Base-by-base conservation (phyloP, 1,140 invertebrate species). In the Dendroctonus ponderosae region DNA sequence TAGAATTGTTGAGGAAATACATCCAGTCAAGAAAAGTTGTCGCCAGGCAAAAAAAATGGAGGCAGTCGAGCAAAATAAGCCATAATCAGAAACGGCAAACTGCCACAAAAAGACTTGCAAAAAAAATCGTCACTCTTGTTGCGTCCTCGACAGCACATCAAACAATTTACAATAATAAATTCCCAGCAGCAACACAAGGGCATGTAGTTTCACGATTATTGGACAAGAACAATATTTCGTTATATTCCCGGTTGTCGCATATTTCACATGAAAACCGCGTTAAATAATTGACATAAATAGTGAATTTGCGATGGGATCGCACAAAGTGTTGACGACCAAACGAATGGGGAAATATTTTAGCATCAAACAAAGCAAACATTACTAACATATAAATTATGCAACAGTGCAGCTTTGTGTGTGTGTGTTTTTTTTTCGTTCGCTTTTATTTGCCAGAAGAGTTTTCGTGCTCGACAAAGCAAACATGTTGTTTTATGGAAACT, bases 291-390 rank as follows among this genome's bases (percentile, higher is more conserved):
- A n/a, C 39, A 56, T 56, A 41, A 52, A 52, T 52, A 14, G n/a
- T 14, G 50, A n/a, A 52, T 52, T 52, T 52, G 50, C 15, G 37
- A 52, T 52, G 8, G 50, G 12, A 26, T 8, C n/a, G 26, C 37
- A 8, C n/a, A 52, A 56, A 56, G 53, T 56, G 53, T 56, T 41
- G 53, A 38, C 53, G 53, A 38, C 53, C 8, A 56, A 40, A 56
- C 39, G 39, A 56, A 56, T 56, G 53, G 39, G 53, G 39, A 56
- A 56, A 56, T 56, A 56, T 56, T 56, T 56, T 56, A 14, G 53
- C 53, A n/a, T 12, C 26, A 41, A 26, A 56, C 53, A 56, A 56
- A 56, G 53, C 53, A 26, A 26, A 56, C 53, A 56, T 56, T 40
- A 56, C 53, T 56, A 56, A 56, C 26, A 11, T 56, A 39, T 56